phyloP scores from a whole-genome alignment of 1,140 invertebrate species.

The Hirudo medicinalis region DNA sequence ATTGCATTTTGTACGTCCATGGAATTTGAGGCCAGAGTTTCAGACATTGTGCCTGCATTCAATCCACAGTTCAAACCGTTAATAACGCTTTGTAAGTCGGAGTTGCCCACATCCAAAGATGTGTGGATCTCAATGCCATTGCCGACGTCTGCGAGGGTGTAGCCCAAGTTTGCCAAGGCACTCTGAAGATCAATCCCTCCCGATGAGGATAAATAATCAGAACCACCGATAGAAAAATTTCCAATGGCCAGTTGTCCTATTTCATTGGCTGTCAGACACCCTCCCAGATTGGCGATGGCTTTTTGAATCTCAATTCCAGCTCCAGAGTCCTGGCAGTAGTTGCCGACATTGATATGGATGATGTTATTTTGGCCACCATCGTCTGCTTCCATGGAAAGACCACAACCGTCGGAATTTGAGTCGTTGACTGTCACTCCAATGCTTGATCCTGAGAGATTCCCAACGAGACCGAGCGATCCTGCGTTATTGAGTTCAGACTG shows the following conservation, averaged over 20 bases:
- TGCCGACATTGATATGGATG: background rate
- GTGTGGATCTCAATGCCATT: slow-evolving; percentile 8
- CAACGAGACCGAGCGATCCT: too few species aligned
- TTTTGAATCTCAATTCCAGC: slow-evolving; percentile 9
- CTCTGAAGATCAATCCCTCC: slow-evolving; percentile 10
- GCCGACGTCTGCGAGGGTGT: background rate
- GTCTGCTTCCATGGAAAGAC: background rate
- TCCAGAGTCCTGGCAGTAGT: slow-evolving; percentile 8
- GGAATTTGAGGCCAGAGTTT: background rate
- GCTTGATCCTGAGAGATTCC: background rate
- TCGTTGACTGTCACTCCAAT: background rate
- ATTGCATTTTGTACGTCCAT: background rate
- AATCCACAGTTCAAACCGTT: background rate
- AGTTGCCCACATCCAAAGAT: background rate
- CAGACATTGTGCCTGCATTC: background rate
- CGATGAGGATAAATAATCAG: background rate
- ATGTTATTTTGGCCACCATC: background rate
- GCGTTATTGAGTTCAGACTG: background rate
- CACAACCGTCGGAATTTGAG: background rate
- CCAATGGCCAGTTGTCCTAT: slow-evolving; percentile 7
- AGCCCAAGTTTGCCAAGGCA: slow-evolving; percentile 6
- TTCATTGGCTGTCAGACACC: background rate
- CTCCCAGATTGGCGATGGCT: background rate
- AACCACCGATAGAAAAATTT: slow-evolving; percentile 7
- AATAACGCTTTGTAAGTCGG: background rate